Evolutionary conservation across 2,888 invertebrate genomes (phyloP).

Genomic region (Linnaemya vulpina): DNA sequence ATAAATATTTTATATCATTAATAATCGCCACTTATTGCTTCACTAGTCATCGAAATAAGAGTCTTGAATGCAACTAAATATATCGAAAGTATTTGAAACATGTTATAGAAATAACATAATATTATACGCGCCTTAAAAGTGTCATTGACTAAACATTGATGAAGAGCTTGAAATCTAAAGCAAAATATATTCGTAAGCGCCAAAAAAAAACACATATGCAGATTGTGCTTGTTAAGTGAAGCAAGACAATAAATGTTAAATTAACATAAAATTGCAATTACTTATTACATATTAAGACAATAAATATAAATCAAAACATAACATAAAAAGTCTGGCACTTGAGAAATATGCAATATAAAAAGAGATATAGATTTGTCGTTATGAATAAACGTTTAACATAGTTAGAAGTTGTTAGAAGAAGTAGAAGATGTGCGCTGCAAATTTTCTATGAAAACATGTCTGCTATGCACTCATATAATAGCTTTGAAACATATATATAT

Average conservation of each 20-base stretch:
- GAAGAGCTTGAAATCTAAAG: constrained; percentile 1
- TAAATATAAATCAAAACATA: constrained; percentile 37
- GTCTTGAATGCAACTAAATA: background rate
- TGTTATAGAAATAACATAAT: background rate
- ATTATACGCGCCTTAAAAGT: constrained; percentile 48
- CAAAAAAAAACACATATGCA: constrained; percentile 22
- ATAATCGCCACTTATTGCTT: constrained; percentile 19
- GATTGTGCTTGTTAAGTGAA: constrained; percentile 54
- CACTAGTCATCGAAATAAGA: background rate
- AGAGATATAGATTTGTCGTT: background rate
- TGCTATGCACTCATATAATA: background rate
- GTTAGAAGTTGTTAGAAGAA: background rate
- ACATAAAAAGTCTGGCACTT: constrained; percentile 12
- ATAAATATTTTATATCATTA: background rate
- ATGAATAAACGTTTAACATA: background rate
- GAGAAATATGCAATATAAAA: constrained; percentile 9
- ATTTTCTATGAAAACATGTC: background rate
- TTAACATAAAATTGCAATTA: constrained; percentile 64
- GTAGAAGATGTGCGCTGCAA: background rate
- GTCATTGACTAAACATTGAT: constrained; percentile 17
- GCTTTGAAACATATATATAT: background rate
- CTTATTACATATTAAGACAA: constrained; percentile 28
- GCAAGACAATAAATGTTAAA: constrained; percentile 56
- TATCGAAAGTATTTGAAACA: constrained; percentile 4
- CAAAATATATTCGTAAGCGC: background rate